Conservation (phyloP, 2,797 vertebrate species). For the Enteromius radiatus region DNA sequence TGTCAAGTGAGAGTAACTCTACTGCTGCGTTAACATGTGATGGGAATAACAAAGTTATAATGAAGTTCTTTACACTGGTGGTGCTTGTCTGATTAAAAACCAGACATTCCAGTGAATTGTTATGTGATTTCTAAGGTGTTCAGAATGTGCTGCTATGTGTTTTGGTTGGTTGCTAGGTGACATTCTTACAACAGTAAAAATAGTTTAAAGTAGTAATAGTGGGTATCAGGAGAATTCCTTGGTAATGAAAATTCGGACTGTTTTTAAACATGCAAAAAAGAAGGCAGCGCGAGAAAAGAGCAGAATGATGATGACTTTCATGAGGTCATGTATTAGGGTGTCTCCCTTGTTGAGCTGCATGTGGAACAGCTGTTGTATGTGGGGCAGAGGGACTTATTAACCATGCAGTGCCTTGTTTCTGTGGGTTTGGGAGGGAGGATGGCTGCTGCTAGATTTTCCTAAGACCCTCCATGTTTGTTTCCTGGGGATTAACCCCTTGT, state of each 20-base stretch:
- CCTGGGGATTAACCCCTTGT: slow-evolving; percentile 56
- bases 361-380: slow-evolving; percentile 47
- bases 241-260: neutral
- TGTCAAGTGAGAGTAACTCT: too few relatives aligned
- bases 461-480: slow-evolving; percentile 30
- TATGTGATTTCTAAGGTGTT: neutral
- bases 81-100: neutral
- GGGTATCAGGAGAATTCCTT: neutral
- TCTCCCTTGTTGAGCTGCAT: slow-evolving; percentile 26
- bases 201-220: neutral
- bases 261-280: slow-evolving; percentile 7
- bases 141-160: neutral
- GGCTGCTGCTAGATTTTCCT: slow-evolving; percentile 39
- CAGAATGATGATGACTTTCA: slow-evolving; percentile 2
- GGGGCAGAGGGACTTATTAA: slow-evolving; percentile 37
- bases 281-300: neutral
- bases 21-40: too few relatives aligned
- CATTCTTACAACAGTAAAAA: neutral
- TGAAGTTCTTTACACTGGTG: too few relatives aligned
- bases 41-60: too few relatives aligned
- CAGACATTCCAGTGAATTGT: neutral
- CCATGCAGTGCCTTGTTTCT: slow-evolving; percentile 38
- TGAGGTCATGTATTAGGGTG: slow-evolving; percentile 27
- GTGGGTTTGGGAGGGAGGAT: slow-evolving; percentile 15
- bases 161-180: slow-evolving; percentile 3